Percentiles rank a stretch among this genome's conserved stretches.
phyloP scores from a whole-genome alignment of 2,113 vertebrate genomes.

The Glareola pratincola region DNA sequence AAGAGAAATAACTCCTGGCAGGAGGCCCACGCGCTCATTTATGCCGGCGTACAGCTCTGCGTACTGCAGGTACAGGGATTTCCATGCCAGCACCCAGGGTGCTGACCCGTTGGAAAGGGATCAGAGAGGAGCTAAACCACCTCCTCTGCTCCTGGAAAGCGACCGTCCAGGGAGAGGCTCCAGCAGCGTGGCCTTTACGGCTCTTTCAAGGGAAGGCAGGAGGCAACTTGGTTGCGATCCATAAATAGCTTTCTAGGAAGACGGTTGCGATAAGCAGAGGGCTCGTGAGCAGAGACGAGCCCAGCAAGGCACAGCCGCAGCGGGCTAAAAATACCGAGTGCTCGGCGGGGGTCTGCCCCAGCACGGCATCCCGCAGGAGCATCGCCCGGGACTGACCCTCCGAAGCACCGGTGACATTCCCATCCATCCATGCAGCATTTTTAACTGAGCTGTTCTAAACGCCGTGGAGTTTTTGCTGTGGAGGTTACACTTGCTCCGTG shows the following conservation, averaged over 20 bases:
- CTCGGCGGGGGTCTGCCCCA: not conserved
- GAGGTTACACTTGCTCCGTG: rapidly evolving
- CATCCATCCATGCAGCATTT: rapidly evolving
- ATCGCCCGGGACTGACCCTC: rapidly evolving
- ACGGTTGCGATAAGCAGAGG: not conserved
- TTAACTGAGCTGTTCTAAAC: not conserved
- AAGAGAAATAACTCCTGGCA: not conserved
- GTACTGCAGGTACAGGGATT: not conserved
- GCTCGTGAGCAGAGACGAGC: not conserved
- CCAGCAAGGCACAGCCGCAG: not conserved
- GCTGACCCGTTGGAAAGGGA: not conserved
- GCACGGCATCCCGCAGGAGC: not conserved
- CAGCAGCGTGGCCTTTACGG: not conserved
- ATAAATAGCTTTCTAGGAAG: constrained; percentile 38
- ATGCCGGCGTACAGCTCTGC: rapidly evolving
- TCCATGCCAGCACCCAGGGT: rapidly evolving
- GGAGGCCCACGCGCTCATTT: rapidly evolving
- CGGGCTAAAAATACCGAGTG: rapidly evolving
- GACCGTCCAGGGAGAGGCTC: not conserved
- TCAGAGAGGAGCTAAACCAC: not conserved
- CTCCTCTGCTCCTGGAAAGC: not conserved
- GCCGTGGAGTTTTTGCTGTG: rapidly evolving
- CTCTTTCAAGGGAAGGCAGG: not conserved
- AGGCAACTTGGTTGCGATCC: not conserved
- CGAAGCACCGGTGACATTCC: rapidly evolving